Conservation (phyloP, 2,888 invertebrate genomes). For the Branchipolynoe longqiensis region DNA sequence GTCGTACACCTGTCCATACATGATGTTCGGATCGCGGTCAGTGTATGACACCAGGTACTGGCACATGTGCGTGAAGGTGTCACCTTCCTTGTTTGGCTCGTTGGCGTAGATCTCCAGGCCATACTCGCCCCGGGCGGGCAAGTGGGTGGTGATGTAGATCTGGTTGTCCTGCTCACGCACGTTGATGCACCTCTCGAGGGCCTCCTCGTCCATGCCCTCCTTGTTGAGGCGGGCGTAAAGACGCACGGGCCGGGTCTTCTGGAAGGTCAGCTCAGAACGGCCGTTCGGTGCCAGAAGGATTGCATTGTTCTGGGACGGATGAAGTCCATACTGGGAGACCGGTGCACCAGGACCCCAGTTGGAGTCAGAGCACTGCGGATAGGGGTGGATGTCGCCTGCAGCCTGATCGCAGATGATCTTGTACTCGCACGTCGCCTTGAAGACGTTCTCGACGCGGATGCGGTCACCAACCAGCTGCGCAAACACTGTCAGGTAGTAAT, state of each 20-base stretch:
- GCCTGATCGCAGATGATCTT: slow-evolving; percentile 80
- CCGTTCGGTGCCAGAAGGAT: slow-evolving; percentile 73
- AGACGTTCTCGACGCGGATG: slow-evolving; percentile 80
- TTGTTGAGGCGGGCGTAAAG: slow-evolving; percentile 79
- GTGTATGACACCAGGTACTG: slow-evolving; percentile 70
- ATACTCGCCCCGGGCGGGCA: slow-evolving; percentile 80
- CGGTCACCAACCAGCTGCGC: slow-evolving; percentile 79
- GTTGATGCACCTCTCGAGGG: slow-evolving; percentile 77
- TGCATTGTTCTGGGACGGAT: slow-evolving; percentile 77
- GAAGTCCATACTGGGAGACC: slow-evolving; percentile 80
- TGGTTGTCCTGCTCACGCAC: slow-evolving; percentile 77
- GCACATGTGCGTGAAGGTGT: slow-evolving; percentile 73
- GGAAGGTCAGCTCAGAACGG: slow-evolving; percentile 78
- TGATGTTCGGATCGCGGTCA: slow-evolving; percentile 67
- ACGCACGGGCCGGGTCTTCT: slow-evolving; percentile 89
- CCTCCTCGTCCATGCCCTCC: slow-evolving; percentile 79
- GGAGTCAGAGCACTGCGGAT: slow-evolving; percentile 81
- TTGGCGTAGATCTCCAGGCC: slow-evolving; percentile 82
- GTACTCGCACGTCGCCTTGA: slow-evolving; percentile 81
- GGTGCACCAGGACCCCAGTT: slow-evolving; percentile 82
- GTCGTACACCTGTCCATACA: slow-evolving; percentile 69
- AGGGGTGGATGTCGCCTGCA: slow-evolving; percentile 76
- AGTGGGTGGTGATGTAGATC: slow-evolving; percentile 74
- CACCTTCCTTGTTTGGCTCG: slow-evolving; percentile 80
- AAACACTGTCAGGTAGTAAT: slow-evolving; percentile 81